Evolutionary conservation across 2,888 invertebrate species (phyloP), one percentile per base, ranked within the genome.

Genomic region (Sinelater perroti): DNA sequence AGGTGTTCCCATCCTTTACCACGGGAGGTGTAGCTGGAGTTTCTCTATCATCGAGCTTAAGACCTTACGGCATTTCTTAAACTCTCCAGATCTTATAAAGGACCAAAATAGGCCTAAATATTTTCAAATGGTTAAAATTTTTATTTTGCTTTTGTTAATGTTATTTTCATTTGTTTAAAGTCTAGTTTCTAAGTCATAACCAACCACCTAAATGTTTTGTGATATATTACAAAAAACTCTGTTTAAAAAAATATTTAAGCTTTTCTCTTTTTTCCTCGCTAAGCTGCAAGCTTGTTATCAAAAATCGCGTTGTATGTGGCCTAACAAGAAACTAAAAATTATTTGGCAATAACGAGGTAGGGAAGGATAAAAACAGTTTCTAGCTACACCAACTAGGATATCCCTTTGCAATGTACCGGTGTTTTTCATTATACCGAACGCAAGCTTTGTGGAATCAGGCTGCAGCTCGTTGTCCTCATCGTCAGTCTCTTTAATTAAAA

Each of bases 401-500:
- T 14, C 24, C 26, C 13, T 24, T 40, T 24, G 24, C 6, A 24
- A 40, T 13, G 14, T 40, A 40, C 24, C 24, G 24, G 13, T 40
- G 40, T 20, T 21, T 20, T 40, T 40, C 24, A 40, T 40, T 40
- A 13, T 4, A 40, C 14, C 10, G 11, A 20, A 24, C 21, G 26
- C 14, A 13, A 40, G 40, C 24, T 40, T 40, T 40, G 24, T 40
- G 14, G 14, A 40, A 40, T 21, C 40, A 24, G 20, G 13, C 14
- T 18, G 14, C 40, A 40, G 40, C 40, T 24, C n/a, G 40, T 11
- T 40, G 40, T 40, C 21, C 11, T 40, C 11, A 21, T 40, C 21
- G 10, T 10, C n/a, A 18, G 40, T 24, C 21, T 24, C 40, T 40
- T 40, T 40, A 40, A 40, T 40, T 40, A 40, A 40, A 40, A 24